These are phyloP conservation scores for Torymus aiolomorphi DNA, from an alignment of 2,888 invertebrate species.

Conservation along the genomic window DNA sequence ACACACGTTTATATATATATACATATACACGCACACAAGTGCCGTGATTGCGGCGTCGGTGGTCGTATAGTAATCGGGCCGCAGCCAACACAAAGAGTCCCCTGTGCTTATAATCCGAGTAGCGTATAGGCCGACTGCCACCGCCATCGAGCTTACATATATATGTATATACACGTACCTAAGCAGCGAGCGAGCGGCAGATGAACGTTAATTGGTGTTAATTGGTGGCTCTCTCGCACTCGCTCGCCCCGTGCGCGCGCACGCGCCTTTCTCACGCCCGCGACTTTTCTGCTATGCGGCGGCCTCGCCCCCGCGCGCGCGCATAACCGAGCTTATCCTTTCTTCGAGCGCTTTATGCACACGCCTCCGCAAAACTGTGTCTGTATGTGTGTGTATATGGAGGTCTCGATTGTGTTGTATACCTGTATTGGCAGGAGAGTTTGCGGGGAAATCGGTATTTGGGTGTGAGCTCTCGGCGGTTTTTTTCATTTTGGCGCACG, in stretches of 20 bases:
- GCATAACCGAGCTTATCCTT: not conserved
- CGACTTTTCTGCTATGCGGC: constrained; percentile 68
- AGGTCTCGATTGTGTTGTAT: not conserved
- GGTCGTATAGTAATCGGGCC: constrained; percentile 21
- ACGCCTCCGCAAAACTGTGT: not conserved
- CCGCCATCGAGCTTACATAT: not conserved
- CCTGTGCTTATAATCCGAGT: constrained; percentile 34
- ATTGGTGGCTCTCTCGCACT: constrained; percentile 72
- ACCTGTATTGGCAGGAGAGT: too few species aligned
- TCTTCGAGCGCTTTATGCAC: constrained; percentile 1
- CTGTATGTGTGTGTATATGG: not conserved
- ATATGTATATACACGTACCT: constrained; percentile 46
- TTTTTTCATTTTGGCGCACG: too few species aligned
- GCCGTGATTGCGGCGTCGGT: too few species aligned
- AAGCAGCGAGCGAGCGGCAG: constrained; percentile 70
- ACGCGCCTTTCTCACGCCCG: constrained; percentile 74
- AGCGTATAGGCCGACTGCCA: not conserved
- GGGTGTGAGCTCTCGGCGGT: too few species aligned
- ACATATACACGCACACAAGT: too few species aligned
- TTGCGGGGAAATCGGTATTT: too few species aligned
- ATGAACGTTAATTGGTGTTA: constrained; percentile 76
- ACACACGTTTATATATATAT: too few species aligned
- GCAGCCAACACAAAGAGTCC: constrained; percentile 25
- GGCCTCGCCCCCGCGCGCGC: constrained; percentile 14
- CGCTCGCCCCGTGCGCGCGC: constrained; percentile 63